Conservation (phyloP, 2,888 invertebrate genomes). For the Ethmia dodecea region DNA sequence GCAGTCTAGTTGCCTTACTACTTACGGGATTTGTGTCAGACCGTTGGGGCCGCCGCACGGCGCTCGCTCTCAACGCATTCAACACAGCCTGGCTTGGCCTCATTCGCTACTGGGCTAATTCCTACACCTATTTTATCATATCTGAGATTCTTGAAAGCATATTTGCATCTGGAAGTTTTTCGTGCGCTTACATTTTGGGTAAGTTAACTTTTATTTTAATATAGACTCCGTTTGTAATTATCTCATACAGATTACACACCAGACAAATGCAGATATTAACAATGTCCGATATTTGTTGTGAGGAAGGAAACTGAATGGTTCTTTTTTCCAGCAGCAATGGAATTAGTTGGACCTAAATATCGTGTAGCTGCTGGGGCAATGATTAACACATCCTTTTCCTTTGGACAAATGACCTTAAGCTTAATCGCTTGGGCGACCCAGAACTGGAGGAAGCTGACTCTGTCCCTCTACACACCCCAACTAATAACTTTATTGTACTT, state of each 20-base stretch:
- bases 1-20: slow-evolving; percentile 81
- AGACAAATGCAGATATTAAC: no score
- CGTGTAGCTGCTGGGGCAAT: slow-evolving; percentile 83
- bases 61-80: slow-evolving; percentile 74
- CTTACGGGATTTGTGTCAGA: slow-evolving; percentile 84
- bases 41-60: slow-evolving; percentile 80
- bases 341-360: slow-evolving; percentile 83
- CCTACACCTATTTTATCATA: slow-evolving; percentile 79
- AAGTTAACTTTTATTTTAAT: no score
- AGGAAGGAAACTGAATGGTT: no score
- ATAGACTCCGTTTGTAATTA: no score
- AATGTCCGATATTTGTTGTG: no score
- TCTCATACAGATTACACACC: no score
- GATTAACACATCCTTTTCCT: slow-evolving; percentile 81
- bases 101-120: slow-evolving; percentile 74
- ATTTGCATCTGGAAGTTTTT: slow-evolving; percentile 81
- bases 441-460: slow-evolving; percentile 82
- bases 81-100: slow-evolving; percentile 80
- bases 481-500: slow-evolving; percentile 79
- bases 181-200: slow-evolving; percentile 83
- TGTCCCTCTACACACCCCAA: slow-evolving; percentile 81
- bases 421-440: slow-evolving; percentile 81
- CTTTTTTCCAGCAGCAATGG: slow-evolving; percentile 74
- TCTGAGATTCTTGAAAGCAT: slow-evolving; percentile 83
- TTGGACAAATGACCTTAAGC: slow-evolving; percentile 82